These are phyloP conservation scores for Chondrosia reniformis DNA, from an alignment of 37 sponge, comb jelly and placozoan species.

Conservation along the genomic window DNA sequence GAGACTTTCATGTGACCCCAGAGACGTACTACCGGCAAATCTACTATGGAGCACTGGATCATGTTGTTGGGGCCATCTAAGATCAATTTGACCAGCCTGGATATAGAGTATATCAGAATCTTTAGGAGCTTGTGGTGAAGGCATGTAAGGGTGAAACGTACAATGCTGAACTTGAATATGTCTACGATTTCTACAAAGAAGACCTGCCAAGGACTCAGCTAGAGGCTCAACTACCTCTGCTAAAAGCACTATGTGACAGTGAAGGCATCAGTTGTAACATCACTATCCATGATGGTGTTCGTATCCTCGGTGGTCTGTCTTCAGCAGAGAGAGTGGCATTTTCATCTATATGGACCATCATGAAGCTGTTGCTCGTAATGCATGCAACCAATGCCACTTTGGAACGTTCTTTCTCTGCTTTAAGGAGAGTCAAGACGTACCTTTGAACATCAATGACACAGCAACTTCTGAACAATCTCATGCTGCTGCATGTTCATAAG, in stretches of 20 bases:
- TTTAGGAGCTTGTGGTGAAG: background rate
- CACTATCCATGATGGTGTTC: constrained; percentile 9
- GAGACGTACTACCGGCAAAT: background rate
- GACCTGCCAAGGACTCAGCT: constrained; percentile 9
- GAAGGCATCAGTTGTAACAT: background rate
- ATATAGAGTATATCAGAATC: background rate
- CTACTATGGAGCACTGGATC: background rate
- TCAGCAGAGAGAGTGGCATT: constrained; percentile 21
- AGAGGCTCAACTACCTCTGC: constrained; percentile 19
- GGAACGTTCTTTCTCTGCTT: background rate
- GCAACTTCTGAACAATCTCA: background rate
- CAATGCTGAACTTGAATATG: background rate
- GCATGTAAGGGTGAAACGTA: background rate
- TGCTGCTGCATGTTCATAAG: background rate
- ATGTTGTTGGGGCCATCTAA: background rate
- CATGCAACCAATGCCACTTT: background rate
- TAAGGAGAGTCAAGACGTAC: background rate
- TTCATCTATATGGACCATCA: constrained; percentile 15
- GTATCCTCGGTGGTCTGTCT: constrained; percentile 13
- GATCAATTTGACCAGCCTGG: background rate
- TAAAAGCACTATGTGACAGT: constrained; percentile 1
- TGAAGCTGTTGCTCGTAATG: constrained; percentile 24
- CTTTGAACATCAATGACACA: background rate
- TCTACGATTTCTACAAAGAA: constrained; percentile 16
- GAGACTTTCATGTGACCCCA: background rate